Conservation (phyloP, 2,888 invertebrate species). For the Anthrax anthrax region DNA sequence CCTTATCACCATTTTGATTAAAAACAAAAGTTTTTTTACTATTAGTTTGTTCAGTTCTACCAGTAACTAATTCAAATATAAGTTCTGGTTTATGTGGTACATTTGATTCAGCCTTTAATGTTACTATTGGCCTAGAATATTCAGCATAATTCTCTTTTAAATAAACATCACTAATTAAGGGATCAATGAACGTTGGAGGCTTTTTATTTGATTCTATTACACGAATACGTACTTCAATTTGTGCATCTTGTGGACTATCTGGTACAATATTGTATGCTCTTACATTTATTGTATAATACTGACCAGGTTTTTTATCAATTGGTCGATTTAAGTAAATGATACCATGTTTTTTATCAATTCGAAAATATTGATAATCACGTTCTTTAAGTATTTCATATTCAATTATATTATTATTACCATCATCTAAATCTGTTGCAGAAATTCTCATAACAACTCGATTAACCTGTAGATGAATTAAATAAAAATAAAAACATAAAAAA, state of each 20-base stretch:
- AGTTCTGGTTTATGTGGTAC: slow-evolving; percentile 58
- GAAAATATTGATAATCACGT: slow-evolving; percentile 52
- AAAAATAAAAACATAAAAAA: slow-evolving; percentile 7
- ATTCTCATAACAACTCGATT: slow-evolving; percentile 66
- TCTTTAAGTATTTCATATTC: slow-evolving; percentile 43
- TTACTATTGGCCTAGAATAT: slow-evolving; percentile 54
- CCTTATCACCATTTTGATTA: slow-evolving; percentile 52
- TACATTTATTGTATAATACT: slow-evolving; percentile 30
- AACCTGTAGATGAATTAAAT: slow-evolving; percentile 21
- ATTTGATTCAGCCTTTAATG: slow-evolving; percentile 62
- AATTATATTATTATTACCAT: slow-evolving; percentile 78
- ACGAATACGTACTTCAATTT: slow-evolving; percentile 66
- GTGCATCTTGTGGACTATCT: slow-evolving; percentile 41
- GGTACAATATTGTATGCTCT: slow-evolving; percentile 30
- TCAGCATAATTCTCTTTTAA: slow-evolving; percentile 62
- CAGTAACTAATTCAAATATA: slow-evolving; percentile 65
- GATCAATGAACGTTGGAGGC: slow-evolving; percentile 57
- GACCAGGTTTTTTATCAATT: slow-evolving; percentile 30
- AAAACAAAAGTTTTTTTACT: slow-evolving; percentile 59
- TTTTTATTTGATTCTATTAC: slow-evolving; percentile 81
- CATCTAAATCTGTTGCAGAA: slow-evolving; percentile 84
- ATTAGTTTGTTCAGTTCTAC: slow-evolving; percentile 76
- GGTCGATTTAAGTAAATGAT: slow-evolving; percentile 51
- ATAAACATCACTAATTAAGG: slow-evolving; percentile 39
- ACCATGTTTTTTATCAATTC: slow-evolving; percentile 67